Evolutionary conservation across 2,888 invertebrate species (phyloP).

Genomic region (Homarus gammarus): DNA sequence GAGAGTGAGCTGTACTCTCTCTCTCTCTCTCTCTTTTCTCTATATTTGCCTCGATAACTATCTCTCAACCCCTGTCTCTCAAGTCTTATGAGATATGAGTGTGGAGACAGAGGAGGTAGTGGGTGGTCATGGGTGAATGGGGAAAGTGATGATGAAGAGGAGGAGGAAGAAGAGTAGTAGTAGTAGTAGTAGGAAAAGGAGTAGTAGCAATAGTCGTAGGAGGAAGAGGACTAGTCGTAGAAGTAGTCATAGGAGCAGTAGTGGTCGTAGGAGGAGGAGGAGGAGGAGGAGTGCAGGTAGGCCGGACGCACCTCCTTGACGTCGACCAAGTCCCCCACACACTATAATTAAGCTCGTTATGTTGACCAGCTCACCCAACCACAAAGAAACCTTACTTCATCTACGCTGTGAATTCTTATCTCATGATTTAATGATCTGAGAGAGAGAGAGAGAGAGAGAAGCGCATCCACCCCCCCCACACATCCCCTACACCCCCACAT

Average conservation of each 20-base stretch:
- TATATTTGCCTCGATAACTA: too few species aligned
- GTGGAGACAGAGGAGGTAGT: not conserved
- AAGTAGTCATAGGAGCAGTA: not conserved
- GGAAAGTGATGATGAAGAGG: not conserved
- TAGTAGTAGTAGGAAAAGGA: not conserved
- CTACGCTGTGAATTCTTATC: constrained; percentile 11
- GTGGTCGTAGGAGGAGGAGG: not conserved
- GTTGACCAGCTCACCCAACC: constrained; percentile 2
- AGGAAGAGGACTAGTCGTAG: not conserved
- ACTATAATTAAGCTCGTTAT: constrained; percentile 35
- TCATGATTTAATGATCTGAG: constrained; percentile 15
- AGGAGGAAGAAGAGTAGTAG: not conserved
- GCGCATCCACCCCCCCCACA: too few species aligned
- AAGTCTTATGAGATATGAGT: too few species aligned
- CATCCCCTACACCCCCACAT: too few species aligned
- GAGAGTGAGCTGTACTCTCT: too few species aligned
- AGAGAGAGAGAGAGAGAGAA: constrained; percentile 10
- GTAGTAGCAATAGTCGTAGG: not conserved
- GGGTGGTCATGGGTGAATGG: not conserved
- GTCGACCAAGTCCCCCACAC: constrained; percentile 1
- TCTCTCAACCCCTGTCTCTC: too few species aligned
- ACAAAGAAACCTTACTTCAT: constrained; percentile 33
- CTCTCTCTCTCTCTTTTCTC: too few species aligned
- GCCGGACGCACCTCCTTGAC: not conserved
- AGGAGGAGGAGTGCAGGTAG: not conserved